phyloP scores from a whole-genome alignment of 2,888 invertebrate species.

The Mechanitis messenoides region DNA sequence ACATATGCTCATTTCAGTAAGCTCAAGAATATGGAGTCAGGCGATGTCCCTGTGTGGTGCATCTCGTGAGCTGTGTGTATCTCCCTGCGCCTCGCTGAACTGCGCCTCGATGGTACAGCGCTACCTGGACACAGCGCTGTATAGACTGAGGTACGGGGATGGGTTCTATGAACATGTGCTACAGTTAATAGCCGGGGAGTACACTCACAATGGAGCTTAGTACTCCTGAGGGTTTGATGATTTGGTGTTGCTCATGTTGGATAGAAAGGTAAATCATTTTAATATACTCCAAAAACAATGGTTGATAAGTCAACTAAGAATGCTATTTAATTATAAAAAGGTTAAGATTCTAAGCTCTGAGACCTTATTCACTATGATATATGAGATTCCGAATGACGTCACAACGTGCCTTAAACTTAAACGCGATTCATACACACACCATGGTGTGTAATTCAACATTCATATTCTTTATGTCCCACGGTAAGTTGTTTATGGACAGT shows the following conservation, averaged over 20 bases:
- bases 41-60: constrained; percentile 78
- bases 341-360: no score
- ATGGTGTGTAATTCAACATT: no score
- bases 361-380: no score
- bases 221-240: not conserved
- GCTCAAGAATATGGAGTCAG: constrained; percentile 80
- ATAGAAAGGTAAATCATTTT: not conserved
- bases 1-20: constrained; percentile 42
- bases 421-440: no score
- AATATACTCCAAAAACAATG: no score
- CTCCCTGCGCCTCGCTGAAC: constrained; percentile 22
- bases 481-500: no score
- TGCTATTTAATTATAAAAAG: no score
- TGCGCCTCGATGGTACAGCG: constrained; percentile 45
- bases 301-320: no score
- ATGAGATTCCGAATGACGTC: no score
- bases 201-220: constrained; percentile 23
- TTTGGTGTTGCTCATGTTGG: no score
- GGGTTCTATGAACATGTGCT: constrained; percentile 48
- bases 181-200: constrained; percentile 36
- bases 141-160: constrained; percentile 42
- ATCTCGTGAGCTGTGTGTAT: constrained; percentile 50
- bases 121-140: constrained; percentile 50
- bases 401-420: no score
- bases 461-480: no score